Evolutionary conservation across 1,140 invertebrate genomes (phyloP), one percentile per base, ranked within the genome.

Genomic region (Dendrolimus kikuchii): DNA sequence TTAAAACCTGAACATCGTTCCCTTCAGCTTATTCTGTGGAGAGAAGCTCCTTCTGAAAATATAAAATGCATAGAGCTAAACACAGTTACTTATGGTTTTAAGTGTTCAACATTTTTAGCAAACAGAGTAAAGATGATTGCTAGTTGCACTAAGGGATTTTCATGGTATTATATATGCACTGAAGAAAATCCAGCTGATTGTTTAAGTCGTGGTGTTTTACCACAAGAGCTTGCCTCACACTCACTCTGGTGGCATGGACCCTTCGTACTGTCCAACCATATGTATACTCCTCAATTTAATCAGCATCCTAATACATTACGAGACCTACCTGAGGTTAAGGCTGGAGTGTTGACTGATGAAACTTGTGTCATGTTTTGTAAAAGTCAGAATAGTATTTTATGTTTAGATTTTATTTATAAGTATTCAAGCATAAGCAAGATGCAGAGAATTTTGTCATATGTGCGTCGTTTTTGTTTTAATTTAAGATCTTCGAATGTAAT

Each of bases 81-180:
- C n/a, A n/a, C n/a, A n/a, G n/a, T n/a, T n/a, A n/a, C n/a, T n/a
- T n/a, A n/a, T n/a, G n/a, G n/a, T n/a, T n/a, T n/a, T n/a, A n/a
- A n/a, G n/a, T n/a, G n/a, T n/a, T n/a, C n/a, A n/a, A 47, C 36
- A 7, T 59, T 51, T 45, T 39, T 59, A 39, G 57, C 23, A 23
- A 23, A 2, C 23, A 23, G 1, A 23, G 23, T 23, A 23, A 23
- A 23, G 23, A 23, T 23, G 23, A 23, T 23, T 23, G 23, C 23
- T 23, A 3, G 23, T 23, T 23, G 1, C 23, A 23, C 23, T 23
- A 23, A 23, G 23, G 23, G 23, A 23, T 23, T 23, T 23, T 23
- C 23, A 23, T 23, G 23, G 23, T 23, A 23, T 23, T 23, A 23
- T 23, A 23, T 23, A 23, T 23, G 23, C 3, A 23, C 23, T 23